Evolutionary conservation across 2,113 vertebrate genomes (phyloP).

Genomic region (Ploceus nigricollis): DNA sequence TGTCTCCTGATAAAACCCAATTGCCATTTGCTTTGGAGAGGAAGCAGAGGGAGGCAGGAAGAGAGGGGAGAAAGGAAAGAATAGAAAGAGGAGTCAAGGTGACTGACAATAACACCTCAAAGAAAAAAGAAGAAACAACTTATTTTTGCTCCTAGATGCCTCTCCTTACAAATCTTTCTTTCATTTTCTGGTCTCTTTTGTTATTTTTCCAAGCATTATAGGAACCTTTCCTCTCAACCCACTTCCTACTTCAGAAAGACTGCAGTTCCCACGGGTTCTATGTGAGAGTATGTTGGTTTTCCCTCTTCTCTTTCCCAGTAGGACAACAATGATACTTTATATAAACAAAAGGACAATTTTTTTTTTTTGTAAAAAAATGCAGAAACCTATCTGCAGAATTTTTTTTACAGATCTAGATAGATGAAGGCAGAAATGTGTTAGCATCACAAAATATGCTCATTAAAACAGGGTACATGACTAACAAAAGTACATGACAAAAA

Average conservation of each 20-base stretch:
- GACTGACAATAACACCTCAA: neutral
- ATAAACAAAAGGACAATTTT: neutral
- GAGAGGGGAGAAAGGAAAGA: neutral
- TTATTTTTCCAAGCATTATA: neutral
- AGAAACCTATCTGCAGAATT: neutral
- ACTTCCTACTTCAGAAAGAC: neutral
- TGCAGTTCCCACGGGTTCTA: neutral
- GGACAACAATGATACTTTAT: neutral
- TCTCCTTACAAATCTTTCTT: neutral
- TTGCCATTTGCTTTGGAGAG: neutral
- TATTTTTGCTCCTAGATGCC: neutral
- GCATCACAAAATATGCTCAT: neutral
- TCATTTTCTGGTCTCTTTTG: neutral
- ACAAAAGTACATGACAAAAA: neutral
- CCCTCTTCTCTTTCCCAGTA: neutral
- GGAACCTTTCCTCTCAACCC: neutral
- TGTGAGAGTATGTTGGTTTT: fast-evolving
- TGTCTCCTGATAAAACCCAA: neutral
- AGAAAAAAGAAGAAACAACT: neutral
- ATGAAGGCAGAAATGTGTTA: neutral
- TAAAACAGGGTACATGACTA: neutral
- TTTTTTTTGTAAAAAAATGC: neutral
- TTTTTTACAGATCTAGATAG: neutral
- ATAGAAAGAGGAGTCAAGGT: neutral
- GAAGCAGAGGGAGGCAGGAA: neutral